Evolutionary conservation across 2,113 vertebrate species (phyloP), one percentile per base, ranked within the genome.

Genomic region (Pseudonaja textilis): DNA sequence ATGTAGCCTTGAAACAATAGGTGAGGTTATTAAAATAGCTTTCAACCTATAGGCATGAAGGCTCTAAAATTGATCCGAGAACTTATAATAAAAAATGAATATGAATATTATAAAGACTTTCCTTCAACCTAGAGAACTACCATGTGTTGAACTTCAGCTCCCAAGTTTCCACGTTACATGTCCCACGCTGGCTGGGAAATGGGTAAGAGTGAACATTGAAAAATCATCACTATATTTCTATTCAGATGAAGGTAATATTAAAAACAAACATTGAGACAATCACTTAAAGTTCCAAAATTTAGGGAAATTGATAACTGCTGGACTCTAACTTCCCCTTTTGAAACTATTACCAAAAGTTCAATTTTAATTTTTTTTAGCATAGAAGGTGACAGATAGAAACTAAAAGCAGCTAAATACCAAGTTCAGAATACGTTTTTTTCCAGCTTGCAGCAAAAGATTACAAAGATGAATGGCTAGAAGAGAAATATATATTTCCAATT

Each of bases 401-500:
- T 81, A 56, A 69, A 55, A 88, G 23, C 16, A 55, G 3, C 26
- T 55, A 42, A 89, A 25, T 92, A 26, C 23, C 85, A 9, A 59
- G n/a, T 57, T 85, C 45, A 57, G 25, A 88, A 39, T 74, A 39
- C 0, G 25, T 12, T 2, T 10, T 2, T 18, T 74, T 81, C n/a
- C n/a, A 20, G 47, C 42, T 92, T 56, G 4, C 20, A 57, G 18
- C 50, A 89, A 95, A 94, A 93, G 94, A 93, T 91, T 93, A 54
- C 74, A 64, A 9, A 93, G 89, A 94, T 93, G 96, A 97, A 95
- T 89, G 95, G 59, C 89, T 95, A 87, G 90, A 92, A 93, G 81
- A 90, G 91, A 96, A 95, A 94, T 92, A 89, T 93, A 3, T 95
- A 93, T 96, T 96, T 96, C 95, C 95, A 96, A 90, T 87, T 96